Conservation (phyloP, 2,113 vertebrate genomes). For the Glaucidium brasilianum region DNA sequence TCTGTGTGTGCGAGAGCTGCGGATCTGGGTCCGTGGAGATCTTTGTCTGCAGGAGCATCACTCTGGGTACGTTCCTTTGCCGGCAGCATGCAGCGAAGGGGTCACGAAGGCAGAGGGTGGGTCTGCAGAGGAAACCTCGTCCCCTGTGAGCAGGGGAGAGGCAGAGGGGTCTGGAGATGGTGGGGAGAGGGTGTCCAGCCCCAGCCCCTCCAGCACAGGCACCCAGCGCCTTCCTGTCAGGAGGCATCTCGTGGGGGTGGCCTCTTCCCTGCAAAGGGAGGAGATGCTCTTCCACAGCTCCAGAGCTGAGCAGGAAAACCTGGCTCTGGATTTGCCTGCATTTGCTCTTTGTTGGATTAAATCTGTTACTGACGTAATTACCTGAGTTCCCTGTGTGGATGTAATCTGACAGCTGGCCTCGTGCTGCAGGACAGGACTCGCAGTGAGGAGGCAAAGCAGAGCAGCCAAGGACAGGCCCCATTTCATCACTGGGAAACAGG, state of each 20-base stretch:
- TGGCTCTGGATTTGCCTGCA: not conserved
- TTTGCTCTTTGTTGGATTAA: not conserved
- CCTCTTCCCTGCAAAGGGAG: not conserved
- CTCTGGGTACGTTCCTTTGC: not conserved
- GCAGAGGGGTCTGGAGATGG: not conserved
- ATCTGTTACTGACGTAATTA: not conserved
- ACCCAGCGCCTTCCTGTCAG: not conserved
- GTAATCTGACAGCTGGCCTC: not conserved
- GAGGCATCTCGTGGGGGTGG: not conserved
- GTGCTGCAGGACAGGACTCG: fast-evolving
- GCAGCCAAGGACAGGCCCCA: not conserved
- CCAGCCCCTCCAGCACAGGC: not conserved
- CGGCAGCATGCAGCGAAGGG: fast-evolving
- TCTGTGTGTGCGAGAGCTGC: fast-evolving
- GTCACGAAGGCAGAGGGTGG: not conserved
- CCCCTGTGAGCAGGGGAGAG: not conserved
- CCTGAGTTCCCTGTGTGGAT: no score
- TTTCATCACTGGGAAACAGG: not conserved
- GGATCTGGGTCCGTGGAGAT: not conserved
- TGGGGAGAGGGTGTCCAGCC: not conserved
- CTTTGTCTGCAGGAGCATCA: fast-evolving
- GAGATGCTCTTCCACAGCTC: no score
- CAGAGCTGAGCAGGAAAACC: not conserved
- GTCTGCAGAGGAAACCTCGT: not conserved
- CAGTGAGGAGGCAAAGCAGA: not conserved